phyloP scores from a whole-genome alignment of 2,113 vertebrate genomes.

The Rhegmatorhina hoffmannsi region DNA sequence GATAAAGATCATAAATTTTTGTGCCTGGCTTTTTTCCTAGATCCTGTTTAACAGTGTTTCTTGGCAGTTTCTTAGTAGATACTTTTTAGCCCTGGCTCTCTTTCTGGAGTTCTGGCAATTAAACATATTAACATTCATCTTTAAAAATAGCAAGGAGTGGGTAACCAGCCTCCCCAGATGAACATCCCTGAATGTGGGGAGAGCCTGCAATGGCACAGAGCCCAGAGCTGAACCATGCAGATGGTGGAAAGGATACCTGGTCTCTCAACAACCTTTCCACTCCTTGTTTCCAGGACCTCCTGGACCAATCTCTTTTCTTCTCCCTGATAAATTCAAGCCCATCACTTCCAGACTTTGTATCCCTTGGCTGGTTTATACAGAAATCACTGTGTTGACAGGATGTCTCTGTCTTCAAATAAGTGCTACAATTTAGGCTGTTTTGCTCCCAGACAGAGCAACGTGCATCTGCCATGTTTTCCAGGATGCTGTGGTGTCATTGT shows the following conservation, averaged over 20 bases:
- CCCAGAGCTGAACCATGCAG: neutral
- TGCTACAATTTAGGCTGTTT: neutral
- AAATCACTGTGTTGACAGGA: neutral
- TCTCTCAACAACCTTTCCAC: neutral
- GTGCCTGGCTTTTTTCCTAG: conserved; percentile 55
- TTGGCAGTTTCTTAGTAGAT: conserved; percentile 56
- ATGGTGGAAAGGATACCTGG: neutral
- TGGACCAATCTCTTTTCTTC: neutral
- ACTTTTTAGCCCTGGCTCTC: conserved; percentile 42
- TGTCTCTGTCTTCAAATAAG: neutral
- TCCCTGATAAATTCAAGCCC: neutral
- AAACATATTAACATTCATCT: conserved; percentile 38
- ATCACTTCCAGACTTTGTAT: neutral
- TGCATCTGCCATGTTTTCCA: neutral
- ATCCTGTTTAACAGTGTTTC: conserved; percentile 57
- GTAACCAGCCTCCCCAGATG: conserved; percentile 10
- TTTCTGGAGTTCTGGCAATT: conserved; percentile 51
- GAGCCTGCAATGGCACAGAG: neutral
- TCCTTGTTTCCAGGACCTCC: neutral
- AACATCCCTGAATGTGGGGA: neutral
- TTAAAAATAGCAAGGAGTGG: conserved; percentile 37
- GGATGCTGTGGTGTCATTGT: neutral
- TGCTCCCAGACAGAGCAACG: neutral
- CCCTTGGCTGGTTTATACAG: neutral
- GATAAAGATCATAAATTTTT: conserved; percentile 54